phyloP scores from a whole-genome alignment of 2,797 vertebrate genomes.

The Cyclura pinguis region DNA sequence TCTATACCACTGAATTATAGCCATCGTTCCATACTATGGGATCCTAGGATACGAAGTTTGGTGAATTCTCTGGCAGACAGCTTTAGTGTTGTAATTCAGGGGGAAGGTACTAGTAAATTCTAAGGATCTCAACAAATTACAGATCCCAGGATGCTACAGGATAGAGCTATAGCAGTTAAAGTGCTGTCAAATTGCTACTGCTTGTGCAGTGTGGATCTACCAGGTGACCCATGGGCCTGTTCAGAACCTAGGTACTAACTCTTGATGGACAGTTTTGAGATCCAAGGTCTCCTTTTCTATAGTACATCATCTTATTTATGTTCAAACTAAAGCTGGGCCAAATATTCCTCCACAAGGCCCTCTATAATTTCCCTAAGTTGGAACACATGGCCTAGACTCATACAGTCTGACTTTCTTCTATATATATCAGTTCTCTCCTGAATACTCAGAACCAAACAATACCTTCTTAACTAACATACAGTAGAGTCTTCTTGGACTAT shows the following conservation, averaged over 20 bases:
- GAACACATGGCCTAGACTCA: background rate
- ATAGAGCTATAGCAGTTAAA: too few species aligned
- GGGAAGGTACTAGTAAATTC: too few species aligned
- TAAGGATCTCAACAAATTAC: too few species aligned
- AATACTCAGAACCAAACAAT: background rate
- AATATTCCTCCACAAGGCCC: too few species aligned
- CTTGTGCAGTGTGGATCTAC: too few species aligned
- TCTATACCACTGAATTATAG: background rate
- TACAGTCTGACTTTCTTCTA: background rate
- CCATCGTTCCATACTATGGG: too few species aligned
- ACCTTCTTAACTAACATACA: background rate
- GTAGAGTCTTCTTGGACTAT: background rate
- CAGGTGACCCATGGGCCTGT: too few species aligned
- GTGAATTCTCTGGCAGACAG: too few species aligned
- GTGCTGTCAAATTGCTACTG: too few species aligned
- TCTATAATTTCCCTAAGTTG: background rate
- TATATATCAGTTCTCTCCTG: background rate
- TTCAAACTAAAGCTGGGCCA: background rate
- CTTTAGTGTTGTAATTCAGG: too few species aligned
- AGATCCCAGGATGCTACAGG: too few species aligned
- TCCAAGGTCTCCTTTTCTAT: background rate
- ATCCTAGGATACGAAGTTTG: too few species aligned
- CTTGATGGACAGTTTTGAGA: background rate
- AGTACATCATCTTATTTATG: background rate
- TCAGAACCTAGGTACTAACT: background rate